Conservation (phyloP, 2,888 invertebrate genomes). For the Antheraea assamensis region DNA sequence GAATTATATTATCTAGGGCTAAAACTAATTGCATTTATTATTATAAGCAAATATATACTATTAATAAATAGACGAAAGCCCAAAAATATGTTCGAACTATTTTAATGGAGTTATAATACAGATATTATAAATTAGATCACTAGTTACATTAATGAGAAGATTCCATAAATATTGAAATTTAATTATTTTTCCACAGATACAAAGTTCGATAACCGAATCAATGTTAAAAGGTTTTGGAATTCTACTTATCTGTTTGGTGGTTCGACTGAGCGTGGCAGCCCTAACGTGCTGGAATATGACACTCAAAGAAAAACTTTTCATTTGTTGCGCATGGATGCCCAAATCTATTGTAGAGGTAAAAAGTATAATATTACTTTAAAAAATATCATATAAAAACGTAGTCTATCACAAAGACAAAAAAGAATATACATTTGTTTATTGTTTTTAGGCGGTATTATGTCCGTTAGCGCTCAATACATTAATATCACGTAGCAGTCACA, state of each 20-base stretch:
- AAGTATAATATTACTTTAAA: neutral
- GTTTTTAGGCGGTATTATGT: constrained; percentile 80
- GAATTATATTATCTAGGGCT: neutral
- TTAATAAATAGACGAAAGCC: neutral
- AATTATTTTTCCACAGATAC: constrained; percentile 51
- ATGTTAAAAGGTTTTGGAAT: constrained; percentile 64
- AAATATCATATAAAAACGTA: neutral
- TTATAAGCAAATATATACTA: neutral
- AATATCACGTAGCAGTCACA: constrained; percentile 38
- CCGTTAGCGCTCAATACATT: constrained; percentile 78
- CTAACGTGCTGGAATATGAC: constrained; percentile 73
- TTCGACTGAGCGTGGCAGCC: constrained; percentile 52
- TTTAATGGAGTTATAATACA: neutral
- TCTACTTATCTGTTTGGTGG: constrained; percentile 55
- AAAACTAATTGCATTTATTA: neutral
- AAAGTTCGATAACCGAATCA: constrained; percentile 46
- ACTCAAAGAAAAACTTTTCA: constrained; percentile 82
- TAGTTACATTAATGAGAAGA: neutral
- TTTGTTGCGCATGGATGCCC: constrained; percentile 86
- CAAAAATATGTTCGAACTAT: too few relatives aligned
- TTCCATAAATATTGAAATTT: neutral
- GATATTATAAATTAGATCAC: neutral
- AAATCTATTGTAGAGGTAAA: constrained; percentile 87
- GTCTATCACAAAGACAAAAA: neutral
- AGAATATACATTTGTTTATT: neutral